Evolutionary conservation across 2,113 vertebrate species (phyloP).

Genomic region (Mormyrus iriodes): DNA sequence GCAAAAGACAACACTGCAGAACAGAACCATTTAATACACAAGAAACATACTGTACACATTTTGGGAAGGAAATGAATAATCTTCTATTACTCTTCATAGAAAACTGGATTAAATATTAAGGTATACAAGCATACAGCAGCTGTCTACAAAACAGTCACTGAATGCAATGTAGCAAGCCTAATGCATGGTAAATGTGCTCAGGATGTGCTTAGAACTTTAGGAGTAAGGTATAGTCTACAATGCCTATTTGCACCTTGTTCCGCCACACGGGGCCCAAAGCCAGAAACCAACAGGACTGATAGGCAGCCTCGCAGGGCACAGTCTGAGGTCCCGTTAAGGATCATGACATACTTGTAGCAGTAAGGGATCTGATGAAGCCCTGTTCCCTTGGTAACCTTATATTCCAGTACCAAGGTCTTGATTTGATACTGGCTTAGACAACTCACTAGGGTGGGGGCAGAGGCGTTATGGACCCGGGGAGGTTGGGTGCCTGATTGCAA

Average conservation of each 20-base stretch:
- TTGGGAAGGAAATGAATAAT: background rate
- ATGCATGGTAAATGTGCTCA: background rate
- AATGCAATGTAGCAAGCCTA: background rate
- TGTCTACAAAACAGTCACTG: background rate
- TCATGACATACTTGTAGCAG: background rate
- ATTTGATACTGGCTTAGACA: background rate
- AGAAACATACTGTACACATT: background rate
- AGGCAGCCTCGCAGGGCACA: background rate
- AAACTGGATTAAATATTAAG: background rate
- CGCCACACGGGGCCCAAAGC: background rate
- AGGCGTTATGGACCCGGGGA: background rate
- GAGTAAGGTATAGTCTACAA: background rate
- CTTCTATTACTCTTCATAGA: background rate
- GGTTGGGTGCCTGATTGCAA: background rate
- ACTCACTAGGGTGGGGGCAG: background rate
- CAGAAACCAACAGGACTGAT: background rate
- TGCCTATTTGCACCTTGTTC: background rate
- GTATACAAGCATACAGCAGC: background rate
- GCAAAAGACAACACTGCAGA: background rate
- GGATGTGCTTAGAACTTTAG: background rate
- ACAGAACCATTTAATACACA: background rate
- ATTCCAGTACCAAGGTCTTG: background rate
- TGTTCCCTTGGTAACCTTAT: conserved; percentile 14
- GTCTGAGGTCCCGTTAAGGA: background rate
- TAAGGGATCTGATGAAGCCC: background rate